Base-by-base conservation (phyloP, 2,888 invertebrate genomes). In the Orchesellides sinensis region DNA sequence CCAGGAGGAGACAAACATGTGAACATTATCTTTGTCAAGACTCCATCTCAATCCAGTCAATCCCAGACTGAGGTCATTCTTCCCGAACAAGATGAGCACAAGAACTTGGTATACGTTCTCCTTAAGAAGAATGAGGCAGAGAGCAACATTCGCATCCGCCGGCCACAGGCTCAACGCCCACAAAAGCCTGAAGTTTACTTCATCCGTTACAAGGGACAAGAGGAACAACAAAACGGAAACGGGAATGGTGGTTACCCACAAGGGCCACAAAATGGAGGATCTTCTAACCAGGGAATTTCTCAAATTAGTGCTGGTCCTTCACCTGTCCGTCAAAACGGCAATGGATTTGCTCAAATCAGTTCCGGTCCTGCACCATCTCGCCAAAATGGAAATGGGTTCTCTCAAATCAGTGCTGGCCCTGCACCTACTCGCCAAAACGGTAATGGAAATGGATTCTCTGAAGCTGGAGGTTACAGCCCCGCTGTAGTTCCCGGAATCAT, bases 1-100 rank as follows among this genome's bases (percentile, higher is more conserved):
- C 83, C 83, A 49, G 81, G 83, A 27, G 83, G 83, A 14, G 83
- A 83, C 65, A 83, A 83, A 27, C 83, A 83, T 19, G 83, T 83
- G n/a, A 83, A 83, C 72, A 83, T 83, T 12, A 83, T 77, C 29
- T 82, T 82, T 23, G 81, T 75, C 47, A 75, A 82, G 81, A 73
- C 81, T 6, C 81, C 80, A n/a, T 49, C 47, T 17, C 66, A 66
- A 47, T 68, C 61, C 40, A 59, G 59, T 19, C 10, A n/a, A 19
- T 3, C 52, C 6, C 59, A 74, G 17, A 74, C 74, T 21, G 81
- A 81, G 21, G 74, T 74, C 19, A 61, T 81, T 17, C 74, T 81
- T 17, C 81, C 81, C 23, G 69, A 68, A 6, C 59, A 54, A 61
- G 74, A 74, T 25, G 66, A 78, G 27, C 78, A 69, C 2, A 78